Evolutionary conservation across 1,140 invertebrate species (phyloP), one percentile per base, ranked within the genome.

Genomic region (Pararge aegeria): DNA sequence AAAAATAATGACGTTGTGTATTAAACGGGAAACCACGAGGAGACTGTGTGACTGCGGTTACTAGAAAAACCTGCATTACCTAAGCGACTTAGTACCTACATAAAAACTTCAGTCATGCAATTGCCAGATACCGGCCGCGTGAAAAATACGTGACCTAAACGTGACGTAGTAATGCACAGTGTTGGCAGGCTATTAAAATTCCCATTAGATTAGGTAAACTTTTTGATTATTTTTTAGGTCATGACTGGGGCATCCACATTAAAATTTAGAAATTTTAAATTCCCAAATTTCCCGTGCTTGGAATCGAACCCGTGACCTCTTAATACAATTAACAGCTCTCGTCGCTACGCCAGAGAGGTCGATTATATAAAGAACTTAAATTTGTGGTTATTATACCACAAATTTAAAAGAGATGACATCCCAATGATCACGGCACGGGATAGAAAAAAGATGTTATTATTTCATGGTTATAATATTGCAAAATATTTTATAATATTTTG

Each of bases 141-240:
- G 79, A 70, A 61, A 56, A 52, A 42, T 65, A 68, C 75, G 73
- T 82, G 79, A 73, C 65, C 58, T 54, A 53, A 53, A 60, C 75
- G 63, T 80, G 78, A 72, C 71, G 62, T 64, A 55, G 27, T 10
- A 13, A 12, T 58, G 4, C 5, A 15, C 5, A 55, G 21, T 63
- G 57, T 63, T 70, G 58, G 50, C 42, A 56, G 38, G 15, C 61
- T 37, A 10, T 40, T 15, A 48, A 38, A 21, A 21, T 49, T 51
- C 40, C 50, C 38, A 13, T 9, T 30, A 42, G 13, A 19, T 44
- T 13, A 49, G 16, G 13, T 53, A 38, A 20, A n/a, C 4, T 7
- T 48, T 12, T 9, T 21, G 2, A 13, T 1, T 48, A 48, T 3
- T 19, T 0, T 10, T 18, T 48, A 21, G 15, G 7, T 18, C 38